Percentiles rank a stretch among this genome's conserved stretches.
Conservation (phyloP, 53 echinoderm and acorn worm species). For the Astropecten irregularis region DNA sequence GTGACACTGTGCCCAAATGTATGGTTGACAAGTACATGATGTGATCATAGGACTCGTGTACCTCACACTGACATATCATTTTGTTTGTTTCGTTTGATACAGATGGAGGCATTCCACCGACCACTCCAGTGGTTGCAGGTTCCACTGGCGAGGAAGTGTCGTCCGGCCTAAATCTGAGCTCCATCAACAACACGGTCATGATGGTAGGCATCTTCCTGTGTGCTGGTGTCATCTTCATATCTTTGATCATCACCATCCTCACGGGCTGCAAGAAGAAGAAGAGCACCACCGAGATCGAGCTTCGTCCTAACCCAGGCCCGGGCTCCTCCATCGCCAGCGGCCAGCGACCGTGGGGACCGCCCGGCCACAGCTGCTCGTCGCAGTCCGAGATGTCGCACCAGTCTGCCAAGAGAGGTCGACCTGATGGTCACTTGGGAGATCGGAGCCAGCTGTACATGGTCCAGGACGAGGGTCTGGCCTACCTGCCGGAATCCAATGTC, state of each 20-base stretch:
- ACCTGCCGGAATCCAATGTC: conserved; percentile 65
- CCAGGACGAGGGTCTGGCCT: conserved; percentile 71
- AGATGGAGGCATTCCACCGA: conserved; percentile 19
- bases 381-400: conserved; percentile 85
- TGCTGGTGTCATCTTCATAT: conserved; percentile 71
- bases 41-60: too few relatives aligned
- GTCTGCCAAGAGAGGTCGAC: conserved; percentile 80
- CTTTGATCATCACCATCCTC: conserved; percentile 68
- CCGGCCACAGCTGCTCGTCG: conserved; percentile 83
- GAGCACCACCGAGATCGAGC: conserved; percentile 52
- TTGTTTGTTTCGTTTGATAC: neutral
- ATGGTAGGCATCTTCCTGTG: conserved; percentile 69
- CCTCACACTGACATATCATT: too few relatives aligned
- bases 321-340: conserved; percentile 75
- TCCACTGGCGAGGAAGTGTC: neutral
- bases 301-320: conserved; percentile 67
- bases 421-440: conserved; percentile 79
- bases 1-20: too few relatives aligned
- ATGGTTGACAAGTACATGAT: too few relatives aligned
- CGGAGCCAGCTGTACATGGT: conserved; percentile 81
- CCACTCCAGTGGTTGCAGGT: conserved; percentile 38
- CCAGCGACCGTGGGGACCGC: conserved; percentile 67
- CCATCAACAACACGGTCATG: conserved; percentile 52
- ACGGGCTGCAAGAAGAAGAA: conserved; percentile 66
- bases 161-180: conserved; percentile 13